Base-by-base conservation (phyloP, 2,113 vertebrate genomes). In the Bagarius yarrelli region DNA sequence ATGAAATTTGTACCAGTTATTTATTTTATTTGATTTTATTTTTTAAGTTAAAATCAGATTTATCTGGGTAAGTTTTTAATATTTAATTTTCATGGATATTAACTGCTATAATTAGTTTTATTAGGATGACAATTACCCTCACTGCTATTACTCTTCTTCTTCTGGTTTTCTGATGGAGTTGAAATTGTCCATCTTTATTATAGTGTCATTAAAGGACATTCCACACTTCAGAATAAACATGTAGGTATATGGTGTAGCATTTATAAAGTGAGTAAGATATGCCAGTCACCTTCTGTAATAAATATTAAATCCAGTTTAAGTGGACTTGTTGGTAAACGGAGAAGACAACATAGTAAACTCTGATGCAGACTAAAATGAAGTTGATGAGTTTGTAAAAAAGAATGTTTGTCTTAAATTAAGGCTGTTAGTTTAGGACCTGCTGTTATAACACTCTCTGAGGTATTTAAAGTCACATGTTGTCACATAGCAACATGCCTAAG, bases 101-200 rank as follows among this genome's bases (percentile, higher is more conserved):
- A 59, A 79, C 13, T 57, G 64, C 27, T 53, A 21, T 69, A 5
- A 34, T 66, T 66, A 21, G 23, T 50, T 21, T 5, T 52, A 67
- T 25, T 66, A 47, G 23, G 5, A 8, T 44, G 36, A 11, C 40
- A n/a, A 44, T 67, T 12, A 9, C 23, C 40, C 40, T 47, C 50
- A 47, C 8, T 70, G 2, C 5, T 23, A 2, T 44, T 0, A n/a
- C 9, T 36, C 1, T 67, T 44, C 0, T 67, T 36, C 11, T 34
- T 4, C 18, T 23, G 25, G 59, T 32, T 77, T 88, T 84, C 87
- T 78, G 64, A 84, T 61, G 78, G 60, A 80, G 63, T 52, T 91
- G 86, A 87, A 88, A 79, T 61, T 52, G 75, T 85, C 78, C 36
- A n/a, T n/a, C n/a, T n/a, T 83, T 30, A 61, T 69, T 83, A 63